Evolutionary conservation across 1,140 invertebrate genomes (phyloP), one percentile per base, ranked within the genome.

Genomic region (Helicoverpa zea): DNA sequence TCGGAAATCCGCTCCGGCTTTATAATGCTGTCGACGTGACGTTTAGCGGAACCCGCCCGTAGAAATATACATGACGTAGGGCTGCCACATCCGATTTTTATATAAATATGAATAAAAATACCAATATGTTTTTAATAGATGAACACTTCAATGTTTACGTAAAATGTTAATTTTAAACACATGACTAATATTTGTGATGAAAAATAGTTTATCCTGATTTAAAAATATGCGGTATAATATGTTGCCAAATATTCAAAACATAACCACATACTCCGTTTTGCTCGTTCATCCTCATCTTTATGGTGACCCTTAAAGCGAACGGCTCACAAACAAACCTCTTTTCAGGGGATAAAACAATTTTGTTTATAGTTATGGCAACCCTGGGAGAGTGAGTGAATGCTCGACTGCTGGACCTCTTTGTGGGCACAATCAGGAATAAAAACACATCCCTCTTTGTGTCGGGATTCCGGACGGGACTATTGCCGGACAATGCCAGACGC

Each of bases 351-450:
- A 61, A 82, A 82, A 79, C 59, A 63, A 66, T 80, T 82, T 78
- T 54, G 54, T 80, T 74, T 80, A 81, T 73, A 73, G 77, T 70
- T 79, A 77, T 81, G 54, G 58, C 86, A 91, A 81, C 90, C 89
- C 90, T 90, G 87, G 51, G 78, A 49, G 70, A 74, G 61, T 66
- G 84, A 87, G 82, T 87, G 84, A 91, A 88, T 87, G 86, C 85
- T 85, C 87, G 85, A 89, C 86, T 89, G 86, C 87, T 87, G 87
- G 84, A 83, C 88, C 85, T 87, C 87, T 89, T 89, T 91, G 87
- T 91, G 84, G 74, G 79, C 76, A 89, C 86, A 88, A 91, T 90
- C 87, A 90, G 89, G 87, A 91, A 91, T 89, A 92, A 90, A 92
- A 92, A 90, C 88, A 88, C 87, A 88, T 88, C 84, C 79, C 87